A percentile compares a stretch with the other conserved stretches of the same genome.
phyloP scores from a whole-genome alignment of 1,140 invertebrate species.

The honey bee (Apis mellifera) region DNA sequence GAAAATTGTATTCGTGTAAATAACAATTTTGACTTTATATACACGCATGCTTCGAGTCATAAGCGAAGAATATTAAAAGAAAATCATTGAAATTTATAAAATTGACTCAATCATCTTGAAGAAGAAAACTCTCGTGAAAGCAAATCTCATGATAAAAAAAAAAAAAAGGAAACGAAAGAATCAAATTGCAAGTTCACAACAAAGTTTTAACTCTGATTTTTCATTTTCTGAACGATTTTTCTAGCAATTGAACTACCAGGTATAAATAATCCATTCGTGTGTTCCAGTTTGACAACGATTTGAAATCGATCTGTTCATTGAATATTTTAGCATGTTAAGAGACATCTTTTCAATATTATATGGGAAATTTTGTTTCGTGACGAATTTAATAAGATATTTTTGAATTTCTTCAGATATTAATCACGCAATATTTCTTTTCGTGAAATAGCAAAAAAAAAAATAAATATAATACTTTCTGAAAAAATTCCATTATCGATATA shows the following conservation, averaged over 20 bases:
- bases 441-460: no score
- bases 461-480: no score
- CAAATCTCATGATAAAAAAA: neutral
- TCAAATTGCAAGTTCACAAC: neutral
- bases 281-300: neutral
- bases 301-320: neutral
- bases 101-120: neutral
- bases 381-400: no score
- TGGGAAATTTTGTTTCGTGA: no score
- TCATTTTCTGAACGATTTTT: neutral
- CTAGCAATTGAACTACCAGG: neutral
- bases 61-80: neutral
- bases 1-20: neutral
- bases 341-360: no score
- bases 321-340: neutral
- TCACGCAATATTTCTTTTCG: no score
- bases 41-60: neutral
- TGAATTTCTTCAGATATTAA: no score
- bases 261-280: constrained; percentile 1
- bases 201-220: neutral
- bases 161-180: neutral
- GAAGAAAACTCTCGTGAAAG: neutral
- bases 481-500: no score
- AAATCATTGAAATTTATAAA: neutral
- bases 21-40: neutral